Percentiles rank a stretch among this genome's conserved stretches.
Evolutionary conservation across 30 jellyfish, hydroid and myxozoan species (phyloP).

Genomic region (Aurelia sp.): DNA sequence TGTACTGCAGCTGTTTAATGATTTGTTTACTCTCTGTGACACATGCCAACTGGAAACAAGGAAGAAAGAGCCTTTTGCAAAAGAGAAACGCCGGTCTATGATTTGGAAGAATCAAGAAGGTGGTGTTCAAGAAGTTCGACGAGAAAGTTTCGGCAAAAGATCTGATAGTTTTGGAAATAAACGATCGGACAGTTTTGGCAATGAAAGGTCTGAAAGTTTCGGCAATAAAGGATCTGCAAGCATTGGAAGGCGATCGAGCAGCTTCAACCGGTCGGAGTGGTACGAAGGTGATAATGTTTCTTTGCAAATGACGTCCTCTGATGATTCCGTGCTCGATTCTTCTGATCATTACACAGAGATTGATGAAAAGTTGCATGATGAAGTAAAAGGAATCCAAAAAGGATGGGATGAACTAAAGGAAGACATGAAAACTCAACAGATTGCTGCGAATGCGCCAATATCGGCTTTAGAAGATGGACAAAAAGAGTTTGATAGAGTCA

Average conservation of each 20-base stretch:
- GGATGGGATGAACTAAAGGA: not conserved
- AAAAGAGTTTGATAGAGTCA: no score
- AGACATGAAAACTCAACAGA: not conserved
- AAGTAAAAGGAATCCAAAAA: constrained; percentile 4
- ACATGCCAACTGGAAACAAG: constrained; percentile 23
- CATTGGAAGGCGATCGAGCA: no score
- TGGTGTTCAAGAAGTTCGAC: not conserved
- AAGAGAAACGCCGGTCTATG: not conserved
- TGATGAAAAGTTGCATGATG: not conserved
- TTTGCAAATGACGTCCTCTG: not conserved
- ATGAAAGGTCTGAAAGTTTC: no score
- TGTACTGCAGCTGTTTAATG: constrained; percentile 34
- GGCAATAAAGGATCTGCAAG: no score
- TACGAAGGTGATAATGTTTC: constrained; percentile 7
- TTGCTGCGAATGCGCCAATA: no score
- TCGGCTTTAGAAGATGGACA: no score
- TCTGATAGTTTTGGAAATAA: not conserved
- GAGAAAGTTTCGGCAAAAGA: not conserved
- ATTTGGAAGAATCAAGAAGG: constrained; percentile 6
- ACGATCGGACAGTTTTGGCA: not conserved
- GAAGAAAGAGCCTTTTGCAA: not conserved
- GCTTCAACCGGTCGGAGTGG: no score
- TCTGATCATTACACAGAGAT: constrained; percentile 15
- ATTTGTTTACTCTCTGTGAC: constrained; percentile 35
- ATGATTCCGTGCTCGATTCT: constrained; percentile 17